Base-by-base conservation (phyloP, 2,888 invertebrate species). In the Meta bourneti region DNA sequence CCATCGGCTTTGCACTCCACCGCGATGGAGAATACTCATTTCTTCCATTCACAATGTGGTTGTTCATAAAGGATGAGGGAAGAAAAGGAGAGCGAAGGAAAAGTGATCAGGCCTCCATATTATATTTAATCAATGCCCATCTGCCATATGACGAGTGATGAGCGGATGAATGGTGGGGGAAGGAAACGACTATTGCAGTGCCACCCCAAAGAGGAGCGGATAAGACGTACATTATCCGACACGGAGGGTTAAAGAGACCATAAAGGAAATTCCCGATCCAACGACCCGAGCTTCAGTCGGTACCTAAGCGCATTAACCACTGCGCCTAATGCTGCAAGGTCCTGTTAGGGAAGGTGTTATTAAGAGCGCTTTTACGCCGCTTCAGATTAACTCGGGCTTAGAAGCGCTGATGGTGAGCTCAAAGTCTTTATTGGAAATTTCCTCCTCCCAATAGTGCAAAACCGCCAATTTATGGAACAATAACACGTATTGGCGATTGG, bases 121-220 rank as follows among this genome's bases (percentile, higher is more conserved):
- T 85, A 90, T 90, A 90, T 90, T 90, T 90, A 90, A 90, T 90
- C 90, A 90, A 90, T 85, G 90, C 90, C 85, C 90, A 90, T 90
- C 90, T 90, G 85, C 90, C 90, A 90, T 90, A 90, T 77, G 90
- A 90, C 90, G 90, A 85, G 72, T 89, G 83, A 89, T 89, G 89
- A 89, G 20, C 48, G 69, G 81, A 85, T 49, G 77, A 69, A 69
- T 78, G 75, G 70, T 34, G 80, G 61, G 72, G 51, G 74, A 19
- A 11, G 69, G 51, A 11, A 70, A 61, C 61, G 84, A 90, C 79
- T 79, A 90, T 80, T 69, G 16, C 52, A 61, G 49, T 49, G 61
- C 79, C 79, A 20, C 49, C 34, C 20, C 48, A 71, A 52, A 69
- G 48, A 19, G 77, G 70, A 82, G 69, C 74, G 90, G 85, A 85